phyloP scores from a whole-genome alignment of 1,140 invertebrate genomes.

The Drosophila aff. region DNA sequence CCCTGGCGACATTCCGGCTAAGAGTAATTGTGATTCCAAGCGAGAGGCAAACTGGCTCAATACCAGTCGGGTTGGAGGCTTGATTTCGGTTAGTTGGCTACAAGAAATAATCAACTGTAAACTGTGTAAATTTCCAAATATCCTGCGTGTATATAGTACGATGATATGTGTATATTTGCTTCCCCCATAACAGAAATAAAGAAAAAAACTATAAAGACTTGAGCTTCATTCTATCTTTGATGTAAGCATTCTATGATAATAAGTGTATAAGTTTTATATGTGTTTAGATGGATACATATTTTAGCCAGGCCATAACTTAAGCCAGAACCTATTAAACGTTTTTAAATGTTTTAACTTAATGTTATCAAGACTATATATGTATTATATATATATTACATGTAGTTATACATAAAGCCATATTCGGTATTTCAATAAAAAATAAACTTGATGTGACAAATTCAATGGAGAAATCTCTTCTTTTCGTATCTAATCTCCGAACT shows the following conservation, averaged over 20 bases:
- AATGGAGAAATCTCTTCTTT: not conserved
- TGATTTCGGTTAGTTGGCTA: conserved; percentile 29
- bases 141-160: conserved; percentile 44
- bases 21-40: conserved; percentile 48
- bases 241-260: conserved; percentile 77
- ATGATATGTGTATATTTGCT: conserved; percentile 72
- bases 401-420: conserved; percentile 61
- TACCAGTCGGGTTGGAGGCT: conserved; percentile 14
- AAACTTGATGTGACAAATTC: conserved; percentile 72
- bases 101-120: conserved; percentile 29
- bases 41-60: conserved; percentile 23
- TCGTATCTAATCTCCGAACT: not conserved
- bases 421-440: conserved; percentile 77
- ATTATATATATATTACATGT: conserved; percentile 42
- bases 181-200: conserved; percentile 18
- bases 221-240: conserved; percentile 80
- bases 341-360: conserved; percentile 63
- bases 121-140: conserved; percentile 64
- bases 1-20: conserved; percentile 22
- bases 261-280: conserved; percentile 59
- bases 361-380: conserved; percentile 49
- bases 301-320: conserved; percentile 49
- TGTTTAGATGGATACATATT: conserved; percentile 49
- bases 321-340: conserved; percentile 54
- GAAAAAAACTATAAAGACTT: conserved; percentile 81